Percentiles rank a stretch among this genome's conserved stretches.
phyloP scores from a whole-genome alignment of 2,888 invertebrate genomes.

The Drosophila neonasuta region DNA sequence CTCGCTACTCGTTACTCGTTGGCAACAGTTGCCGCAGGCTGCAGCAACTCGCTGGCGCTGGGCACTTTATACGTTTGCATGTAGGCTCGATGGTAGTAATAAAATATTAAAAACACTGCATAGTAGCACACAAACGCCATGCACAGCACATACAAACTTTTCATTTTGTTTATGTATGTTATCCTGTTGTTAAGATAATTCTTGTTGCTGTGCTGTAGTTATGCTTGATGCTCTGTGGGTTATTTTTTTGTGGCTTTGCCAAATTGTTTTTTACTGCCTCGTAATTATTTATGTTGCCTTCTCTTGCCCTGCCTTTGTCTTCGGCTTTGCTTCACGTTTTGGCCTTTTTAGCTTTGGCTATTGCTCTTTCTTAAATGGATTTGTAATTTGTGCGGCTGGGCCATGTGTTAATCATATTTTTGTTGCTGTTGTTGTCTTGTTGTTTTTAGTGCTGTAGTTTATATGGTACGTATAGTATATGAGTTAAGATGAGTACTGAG shows the following conservation, averaged over 20 bases:
- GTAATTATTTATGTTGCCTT: constrained; percentile 56
- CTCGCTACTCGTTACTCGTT: constrained; percentile 4
- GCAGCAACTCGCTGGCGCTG: constrained; percentile 17
- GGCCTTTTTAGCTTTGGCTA: constrained; percentile 2
- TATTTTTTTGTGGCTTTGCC: constrained; percentile 48
- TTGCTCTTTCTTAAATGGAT: constrained; percentile 40
- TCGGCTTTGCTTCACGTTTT: neutral
- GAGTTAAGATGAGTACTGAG: constrained; percentile 18
- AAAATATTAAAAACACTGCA: constrained; percentile 73
- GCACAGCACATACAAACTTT: constrained; percentile 64
- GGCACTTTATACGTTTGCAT: constrained; percentile 39
- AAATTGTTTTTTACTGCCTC: constrained; percentile 56
- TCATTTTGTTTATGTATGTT: constrained; percentile 45
- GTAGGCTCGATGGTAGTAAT: constrained; percentile 73
- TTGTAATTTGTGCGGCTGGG: constrained; percentile 49
- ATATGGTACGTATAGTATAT: constrained; percentile 2
- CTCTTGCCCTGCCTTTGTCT: constrained; percentile 20
- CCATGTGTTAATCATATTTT: constrained; percentile 61
- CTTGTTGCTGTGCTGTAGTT: constrained; percentile 12
- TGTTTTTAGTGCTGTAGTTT: constrained; percentile 13
- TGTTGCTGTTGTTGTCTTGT: constrained; percentile 12
- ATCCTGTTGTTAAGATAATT: constrained; percentile 10
- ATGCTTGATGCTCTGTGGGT: constrained; percentile 25
- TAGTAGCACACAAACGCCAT: constrained; percentile 71
- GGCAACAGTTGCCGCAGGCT: neutral